Conservation (phyloP, 2,113 vertebrate genomes). For the Neolamprologus cancellatus region DNA sequence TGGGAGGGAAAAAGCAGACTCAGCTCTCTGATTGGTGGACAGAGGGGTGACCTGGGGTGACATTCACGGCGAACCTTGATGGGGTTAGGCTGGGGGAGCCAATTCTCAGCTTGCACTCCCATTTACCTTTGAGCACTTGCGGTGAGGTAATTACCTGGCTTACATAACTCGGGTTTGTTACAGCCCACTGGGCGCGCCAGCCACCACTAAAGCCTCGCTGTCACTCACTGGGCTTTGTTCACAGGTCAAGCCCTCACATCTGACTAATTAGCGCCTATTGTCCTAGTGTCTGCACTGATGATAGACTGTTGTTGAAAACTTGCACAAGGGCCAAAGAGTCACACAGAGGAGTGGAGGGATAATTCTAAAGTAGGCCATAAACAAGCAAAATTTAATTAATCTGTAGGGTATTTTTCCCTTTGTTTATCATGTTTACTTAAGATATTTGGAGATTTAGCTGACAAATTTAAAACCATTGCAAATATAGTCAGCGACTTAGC, state of each 20-base stretch:
- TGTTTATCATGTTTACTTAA: not conserved
- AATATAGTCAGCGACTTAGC: not conserved
- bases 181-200: not conserved
- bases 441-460: not conserved
- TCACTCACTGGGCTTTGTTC: slow-evolving; percentile 44
- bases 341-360: not conserved
- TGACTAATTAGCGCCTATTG: slow-evolving; percentile 52
- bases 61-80: slow-evolving; percentile 9
- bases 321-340: not conserved
- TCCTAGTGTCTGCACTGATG: not conserved
- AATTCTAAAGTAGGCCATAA: not conserved
- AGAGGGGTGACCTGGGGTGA: slow-evolving; percentile 21
- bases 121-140: slow-evolving; percentile 47
- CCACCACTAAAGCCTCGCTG: not conserved
- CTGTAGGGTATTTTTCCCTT: not conserved
- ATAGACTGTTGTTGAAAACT: not conserved
- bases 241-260: slow-evolving; percentile 17
- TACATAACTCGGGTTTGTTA: slow-evolving; percentile 51
- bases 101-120: slow-evolving; percentile 33
- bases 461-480: not conserved
- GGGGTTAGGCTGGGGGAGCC: not conserved
- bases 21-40: slow-evolving; percentile 38
- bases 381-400: not conserved
- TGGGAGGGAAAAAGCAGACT: not conserved
- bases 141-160: slow-evolving; percentile 65